Percentiles rank a stretch among this genome's conserved stretches.
Conservation (phyloP, 2,888 invertebrate species). For the Ptychoptera albimana region DNA sequence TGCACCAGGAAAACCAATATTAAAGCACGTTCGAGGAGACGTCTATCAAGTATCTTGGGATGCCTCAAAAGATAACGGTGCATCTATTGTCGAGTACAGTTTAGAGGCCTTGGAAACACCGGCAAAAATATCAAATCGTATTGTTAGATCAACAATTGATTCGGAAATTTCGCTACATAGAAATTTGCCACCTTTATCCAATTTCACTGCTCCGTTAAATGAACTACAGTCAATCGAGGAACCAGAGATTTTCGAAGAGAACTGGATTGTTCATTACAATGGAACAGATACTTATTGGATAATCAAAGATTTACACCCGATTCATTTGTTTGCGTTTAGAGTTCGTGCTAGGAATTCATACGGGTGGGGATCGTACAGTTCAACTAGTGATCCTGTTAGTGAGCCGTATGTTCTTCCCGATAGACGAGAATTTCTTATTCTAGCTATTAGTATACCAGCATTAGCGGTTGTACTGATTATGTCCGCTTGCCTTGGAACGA, state of each 20-base stretch:
- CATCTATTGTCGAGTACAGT: slow-evolving; percentile 53
- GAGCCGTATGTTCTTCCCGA: slow-evolving; percentile 25
- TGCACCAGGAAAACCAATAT: slow-evolving; percentile 55
- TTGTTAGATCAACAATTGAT: slow-evolving; percentile 12
- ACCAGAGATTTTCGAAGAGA: slow-evolving; percentile 31
- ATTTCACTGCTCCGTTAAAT: slow-evolving; percentile 6
- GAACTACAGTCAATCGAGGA: slow-evolving; percentile 40
- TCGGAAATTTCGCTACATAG: not conserved
- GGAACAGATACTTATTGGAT: slow-evolving; percentile 74
- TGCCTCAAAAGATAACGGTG: slow-evolving; percentile 60
- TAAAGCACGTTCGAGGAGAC: slow-evolving; percentile 56
- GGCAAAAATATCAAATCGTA: slow-evolving; percentile 13
- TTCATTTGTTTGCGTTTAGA: slow-evolving; percentile 50
- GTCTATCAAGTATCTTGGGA: slow-evolving; percentile 71
- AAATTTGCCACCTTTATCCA: slow-evolving; percentile 17
- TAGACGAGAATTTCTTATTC: slow-evolving; percentile 33
- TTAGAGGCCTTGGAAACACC: slow-evolving; percentile 42
- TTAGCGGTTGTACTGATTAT: slow-evolving; percentile 27
- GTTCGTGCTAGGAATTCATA: slow-evolving; percentile 64
- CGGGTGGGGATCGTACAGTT: slow-evolving; percentile 70
- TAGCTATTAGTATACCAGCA: slow-evolving; percentile 46
- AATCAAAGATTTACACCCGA: slow-evolving; percentile 42
- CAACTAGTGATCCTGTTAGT: slow-evolving; percentile 38
- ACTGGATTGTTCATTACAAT: slow-evolving; percentile 54
- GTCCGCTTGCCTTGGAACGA: slow-evolving; percentile 18